Evolutionary conservation across 1,140 invertebrate genomes (phyloP).

Genomic region (Heliothis subflexa): DNA sequence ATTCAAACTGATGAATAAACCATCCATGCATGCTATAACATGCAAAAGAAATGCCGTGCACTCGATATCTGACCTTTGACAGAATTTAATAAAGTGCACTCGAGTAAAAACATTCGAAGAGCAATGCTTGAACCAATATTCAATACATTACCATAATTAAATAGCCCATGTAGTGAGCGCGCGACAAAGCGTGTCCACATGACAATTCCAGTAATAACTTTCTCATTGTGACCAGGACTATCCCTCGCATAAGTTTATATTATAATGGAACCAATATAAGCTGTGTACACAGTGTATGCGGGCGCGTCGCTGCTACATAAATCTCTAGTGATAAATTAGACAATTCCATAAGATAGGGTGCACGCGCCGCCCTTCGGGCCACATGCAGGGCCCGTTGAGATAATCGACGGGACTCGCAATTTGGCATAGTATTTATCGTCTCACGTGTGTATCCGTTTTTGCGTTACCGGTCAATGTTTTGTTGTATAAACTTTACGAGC

Average conservation of each 20-base stretch:
- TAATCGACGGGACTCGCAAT: conserved; percentile 59
- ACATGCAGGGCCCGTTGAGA: conserved; percentile 53
- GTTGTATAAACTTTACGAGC: conserved; percentile 56
- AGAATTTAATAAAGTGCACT: conserved; percentile 38
- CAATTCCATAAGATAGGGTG: conserved; percentile 70
- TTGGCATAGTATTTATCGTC: conserved; percentile 51
- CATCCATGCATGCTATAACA: conserved; percentile 32
- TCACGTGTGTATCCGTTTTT: conserved; percentile 30
- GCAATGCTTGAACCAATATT: conserved; percentile 17
- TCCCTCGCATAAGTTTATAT: conserved; percentile 46
- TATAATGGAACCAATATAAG: conserved; percentile 45
- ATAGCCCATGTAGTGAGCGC: conserved; percentile 9
- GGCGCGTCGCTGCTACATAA: conserved; percentile 64
- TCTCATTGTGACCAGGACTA: conserved; percentile 40
- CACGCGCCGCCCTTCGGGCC: conserved; percentile 55
- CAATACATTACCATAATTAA: conserved; percentile 48
- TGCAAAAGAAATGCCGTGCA: conserved; percentile 28
- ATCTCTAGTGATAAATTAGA: conserved; percentile 73
- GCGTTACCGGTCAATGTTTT: conserved; percentile 53
- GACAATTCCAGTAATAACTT: conserved; percentile 48
- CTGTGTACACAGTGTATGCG: conserved; percentile 51
- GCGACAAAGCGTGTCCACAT: conserved; percentile 42
- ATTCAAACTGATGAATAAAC: conserved; percentile 44
- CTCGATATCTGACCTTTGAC: conserved; percentile 44
- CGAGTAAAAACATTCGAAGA: conserved; percentile 29